Percentiles rank a stretch among this genome's conserved stretches.
Conservation (phyloP, 1,140 invertebrate genomes). For the Sarcophaga bullata region DNA sequence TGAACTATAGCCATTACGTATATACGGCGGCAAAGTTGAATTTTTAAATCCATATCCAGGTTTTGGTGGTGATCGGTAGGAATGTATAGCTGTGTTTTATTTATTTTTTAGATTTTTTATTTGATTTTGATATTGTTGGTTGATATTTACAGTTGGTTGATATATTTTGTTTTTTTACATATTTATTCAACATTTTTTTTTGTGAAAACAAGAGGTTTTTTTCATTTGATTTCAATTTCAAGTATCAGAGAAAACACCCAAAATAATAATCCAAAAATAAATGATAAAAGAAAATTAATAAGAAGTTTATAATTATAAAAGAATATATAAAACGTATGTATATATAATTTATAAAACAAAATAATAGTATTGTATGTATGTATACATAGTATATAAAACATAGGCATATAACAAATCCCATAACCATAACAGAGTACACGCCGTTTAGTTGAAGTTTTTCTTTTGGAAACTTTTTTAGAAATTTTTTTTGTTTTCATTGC, state of each 20-base stretch:
- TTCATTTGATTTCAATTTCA: neutral
- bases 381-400: no score
- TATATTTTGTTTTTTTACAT: slow-evolving; percentile 1
- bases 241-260: slow-evolving; percentile 29
- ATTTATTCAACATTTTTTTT: neutral
- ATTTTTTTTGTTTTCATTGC: slow-evolving; percentile 10
- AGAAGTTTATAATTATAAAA: slow-evolving; percentile 39
- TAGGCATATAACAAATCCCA: neutral
- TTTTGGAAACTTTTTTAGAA: neutral
- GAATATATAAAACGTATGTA: neutral
- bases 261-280: slow-evolving; percentile 31
- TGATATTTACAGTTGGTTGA: slow-evolving; percentile 16
- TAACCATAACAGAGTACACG: no score
- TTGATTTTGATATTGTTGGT: neutral
- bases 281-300: slow-evolving; percentile 43
- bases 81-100: slow-evolving; percentile 62
- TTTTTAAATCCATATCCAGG: slow-evolving; percentile 81
- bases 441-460: neutral
- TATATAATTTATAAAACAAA: neutral
- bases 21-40: slow-evolving; percentile 75
- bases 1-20: slow-evolving; percentile 68
- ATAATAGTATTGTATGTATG: neutral
- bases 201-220: neutral
- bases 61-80: slow-evolving; percentile 72
- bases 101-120: no score